Conservation (phyloP, 2,113 vertebrate species). For the Alouatta palliata region DNA sequence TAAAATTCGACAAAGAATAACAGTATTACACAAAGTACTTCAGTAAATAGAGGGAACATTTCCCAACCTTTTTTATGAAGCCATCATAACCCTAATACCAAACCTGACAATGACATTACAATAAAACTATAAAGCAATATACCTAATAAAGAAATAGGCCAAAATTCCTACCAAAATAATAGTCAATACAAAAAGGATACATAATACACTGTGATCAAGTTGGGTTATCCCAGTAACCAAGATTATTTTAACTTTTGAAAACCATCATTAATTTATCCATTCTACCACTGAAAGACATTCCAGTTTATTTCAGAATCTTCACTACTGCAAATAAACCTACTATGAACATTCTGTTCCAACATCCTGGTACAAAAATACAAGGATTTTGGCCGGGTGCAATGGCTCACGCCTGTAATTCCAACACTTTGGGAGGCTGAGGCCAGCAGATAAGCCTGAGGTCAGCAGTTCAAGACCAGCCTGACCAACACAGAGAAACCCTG, state of each 20-base stretch:
- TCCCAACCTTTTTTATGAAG: not conserved
- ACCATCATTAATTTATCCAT: not conserved
- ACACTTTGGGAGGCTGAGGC: too few species aligned
- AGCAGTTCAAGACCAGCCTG: too few species aligned
- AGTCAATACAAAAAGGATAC: not conserved
- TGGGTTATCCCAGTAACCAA: conserved; percentile 23
- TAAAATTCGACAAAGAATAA: not conserved
- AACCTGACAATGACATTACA: not conserved
- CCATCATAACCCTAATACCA: not conserved
- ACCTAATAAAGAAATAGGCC: not conserved
- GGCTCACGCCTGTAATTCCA: too few species aligned
- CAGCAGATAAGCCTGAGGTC: too few species aligned
- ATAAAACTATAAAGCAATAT: conserved; percentile 29
- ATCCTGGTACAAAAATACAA: not conserved
- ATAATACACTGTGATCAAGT: not conserved
- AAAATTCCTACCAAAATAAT: not conserved
- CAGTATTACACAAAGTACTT: conserved; percentile 15
- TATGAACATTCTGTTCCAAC: not conserved
- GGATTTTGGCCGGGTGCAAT: too few species aligned
- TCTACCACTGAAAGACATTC: not conserved
- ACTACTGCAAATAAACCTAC: not conserved
- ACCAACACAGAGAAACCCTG: too few species aligned
- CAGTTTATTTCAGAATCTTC: not conserved
- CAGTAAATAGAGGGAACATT: not conserved
- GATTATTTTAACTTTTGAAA: conserved; percentile 40